These are phyloP conservation scores for Chrysotoxum bicinctum DNA, from an alignment of 2,888 invertebrate species.

Conservation along the genomic window DNA sequence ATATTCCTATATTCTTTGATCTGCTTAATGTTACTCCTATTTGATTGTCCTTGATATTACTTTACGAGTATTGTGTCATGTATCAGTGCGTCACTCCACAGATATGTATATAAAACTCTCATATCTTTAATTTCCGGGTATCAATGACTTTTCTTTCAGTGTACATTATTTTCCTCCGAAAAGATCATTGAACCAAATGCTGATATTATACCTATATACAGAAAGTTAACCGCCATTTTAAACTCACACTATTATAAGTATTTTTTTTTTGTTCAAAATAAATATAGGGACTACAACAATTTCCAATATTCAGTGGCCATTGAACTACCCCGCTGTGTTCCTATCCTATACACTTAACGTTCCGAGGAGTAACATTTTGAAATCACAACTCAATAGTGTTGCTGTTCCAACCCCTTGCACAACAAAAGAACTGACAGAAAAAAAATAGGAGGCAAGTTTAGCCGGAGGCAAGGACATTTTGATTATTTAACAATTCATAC, in stretches of 20 bases:
- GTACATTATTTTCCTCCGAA: background rate
- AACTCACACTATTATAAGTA: background rate
- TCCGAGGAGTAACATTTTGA: slow-evolving; percentile 14
- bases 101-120: no score
- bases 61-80: no score
- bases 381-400: slow-evolving; percentile 31
- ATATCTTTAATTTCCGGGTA: background rate
- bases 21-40: no score
- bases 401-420: slow-evolving; percentile 46
- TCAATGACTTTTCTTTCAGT: slow-evolving; percentile 4
- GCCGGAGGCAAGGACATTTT: slow-evolving; percentile 71
- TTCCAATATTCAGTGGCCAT: slow-evolving; percentile 46
- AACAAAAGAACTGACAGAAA: background rate
- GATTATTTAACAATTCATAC: slow-evolving; percentile 65
- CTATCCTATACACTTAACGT: background rate
- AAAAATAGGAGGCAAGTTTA: slow-evolving; percentile 17
- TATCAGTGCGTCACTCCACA: no score
- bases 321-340: slow-evolving; percentile 33
- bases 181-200: background rate
- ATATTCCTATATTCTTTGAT: no score
- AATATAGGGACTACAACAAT: slow-evolving; percentile 4
- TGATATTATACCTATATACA: background rate
- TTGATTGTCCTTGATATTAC: no score
- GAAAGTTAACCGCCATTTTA: slow-evolving; percentile 19
- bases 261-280: background rate